Conservation (phyloP, 2,113 vertebrate genomes). For the Silurus glanis region DNA sequence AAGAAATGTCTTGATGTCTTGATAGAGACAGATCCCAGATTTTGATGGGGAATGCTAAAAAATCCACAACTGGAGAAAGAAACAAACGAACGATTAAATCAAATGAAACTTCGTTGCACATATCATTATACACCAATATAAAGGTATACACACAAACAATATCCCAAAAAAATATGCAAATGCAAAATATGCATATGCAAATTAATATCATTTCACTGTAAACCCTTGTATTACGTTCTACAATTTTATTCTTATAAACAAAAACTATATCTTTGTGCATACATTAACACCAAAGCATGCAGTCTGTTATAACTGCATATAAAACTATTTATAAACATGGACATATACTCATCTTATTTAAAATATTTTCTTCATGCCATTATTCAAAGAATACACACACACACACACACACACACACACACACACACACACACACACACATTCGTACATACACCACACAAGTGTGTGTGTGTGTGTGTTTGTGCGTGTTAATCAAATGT, state of each 20-base stretch:
- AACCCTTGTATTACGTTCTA: background rate
- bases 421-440: no score
- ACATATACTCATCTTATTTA: no score
- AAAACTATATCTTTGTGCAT: no score
- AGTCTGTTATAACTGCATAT: no score
- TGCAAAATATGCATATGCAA: background rate
- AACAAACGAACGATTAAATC: slow-evolving; percentile 30
- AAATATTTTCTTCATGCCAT: no score
- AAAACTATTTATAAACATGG: no score
- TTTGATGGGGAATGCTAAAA: slow-evolving; percentile 26
- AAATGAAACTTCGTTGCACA: background rate
- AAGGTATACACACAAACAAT: background rate
- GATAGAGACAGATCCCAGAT: background rate
- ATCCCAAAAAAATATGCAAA: background rate
- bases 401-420: no score
- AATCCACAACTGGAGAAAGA: slow-evolving; percentile 43
- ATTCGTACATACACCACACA: no score
- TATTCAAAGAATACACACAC: no score
- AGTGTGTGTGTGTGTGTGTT: no score
- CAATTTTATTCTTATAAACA: background rate
- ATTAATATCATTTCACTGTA: background rate
- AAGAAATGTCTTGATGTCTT: slow-evolving; percentile 19
- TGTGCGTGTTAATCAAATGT: no score
- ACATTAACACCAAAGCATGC: no score
- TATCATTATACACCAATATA: background rate